Evolutionary conservation across 2,888 invertebrate species (phyloP).

Genomic region (Smittia aterrima): DNA sequence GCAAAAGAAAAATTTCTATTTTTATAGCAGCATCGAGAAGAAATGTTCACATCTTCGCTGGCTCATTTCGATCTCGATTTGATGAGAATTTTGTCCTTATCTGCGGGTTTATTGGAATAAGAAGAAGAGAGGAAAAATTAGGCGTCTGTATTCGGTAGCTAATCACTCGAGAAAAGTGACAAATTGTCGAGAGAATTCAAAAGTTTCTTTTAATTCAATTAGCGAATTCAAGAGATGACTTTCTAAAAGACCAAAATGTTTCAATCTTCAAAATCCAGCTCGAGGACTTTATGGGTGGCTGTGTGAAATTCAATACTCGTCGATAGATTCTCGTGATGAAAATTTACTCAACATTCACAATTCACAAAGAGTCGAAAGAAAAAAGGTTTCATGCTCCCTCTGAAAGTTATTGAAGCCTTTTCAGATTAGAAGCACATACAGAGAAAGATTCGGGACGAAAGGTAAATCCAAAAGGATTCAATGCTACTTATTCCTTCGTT

Average conservation of each 20-base stretch:
- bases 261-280: too few species aligned
- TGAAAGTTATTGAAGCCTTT: neutral
- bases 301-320: neutral
- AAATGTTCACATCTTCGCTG: neutral
- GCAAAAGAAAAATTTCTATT: slow-evolving; percentile 5
- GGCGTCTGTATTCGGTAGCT: too few species aligned
- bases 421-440: neutral
- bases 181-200: too few species aligned
- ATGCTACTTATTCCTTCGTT: neutral
- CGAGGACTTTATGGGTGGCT: neutral
- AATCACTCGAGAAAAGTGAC: too few species aligned
- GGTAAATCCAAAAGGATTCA: neutral
- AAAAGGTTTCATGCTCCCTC: neutral
- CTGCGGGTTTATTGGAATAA: neutral
- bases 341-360: neutral
- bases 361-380: neutral
- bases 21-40: neutral
- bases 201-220: too few species aligned
- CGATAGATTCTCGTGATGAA: neutral
- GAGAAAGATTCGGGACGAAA: neutral
- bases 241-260: too few species aligned
- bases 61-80: neutral
- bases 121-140: too few species aligned
- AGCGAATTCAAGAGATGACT: too few species aligned
- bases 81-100: neutral